Evolutionary conservation across 53 echinoderm and acorn worm species (phyloP).

Genomic region (Hippasteria phrygiana): DNA sequence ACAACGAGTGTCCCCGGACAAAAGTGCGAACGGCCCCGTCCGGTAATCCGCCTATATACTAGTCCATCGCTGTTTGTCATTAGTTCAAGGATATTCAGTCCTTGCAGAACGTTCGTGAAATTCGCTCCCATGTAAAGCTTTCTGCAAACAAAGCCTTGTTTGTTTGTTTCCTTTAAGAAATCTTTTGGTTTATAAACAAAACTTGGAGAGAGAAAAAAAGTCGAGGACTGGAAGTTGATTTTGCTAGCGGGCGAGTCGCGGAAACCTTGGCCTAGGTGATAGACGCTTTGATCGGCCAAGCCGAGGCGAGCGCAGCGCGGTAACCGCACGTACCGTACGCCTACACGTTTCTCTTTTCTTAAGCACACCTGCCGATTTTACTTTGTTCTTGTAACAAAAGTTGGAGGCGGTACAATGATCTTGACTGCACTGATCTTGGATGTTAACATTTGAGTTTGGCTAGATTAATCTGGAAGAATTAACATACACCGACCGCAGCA

Average conservation of each 20-base stretch:
- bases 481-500: conserved; percentile 33
- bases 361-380: conserved; percentile 51
- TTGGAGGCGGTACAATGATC: conserved; percentile 6
- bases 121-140: neutral
- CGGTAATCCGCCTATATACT: too few species aligned
- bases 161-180: conserved; percentile 19
- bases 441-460: conserved; percentile 17
- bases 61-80: neutral
- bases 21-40: conserved; percentile 28
- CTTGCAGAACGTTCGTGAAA: neutral
- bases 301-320: neutral
- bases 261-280: conserved; percentile 55
- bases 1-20: conserved; percentile 12
- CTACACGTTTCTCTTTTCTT: neutral
- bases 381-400: conserved; percentile 49
- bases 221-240: neutral
- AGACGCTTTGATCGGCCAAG: conserved; percentile 46
- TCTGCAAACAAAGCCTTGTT: neutral
- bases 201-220: neutral
- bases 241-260: neutral
- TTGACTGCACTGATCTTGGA: conserved; percentile 23
- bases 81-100: conserved; percentile 35
- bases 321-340: conserved; percentile 29
- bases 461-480: conserved; percentile 28
- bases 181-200: conserved; percentile 35